Conservation (phyloP, 2,113 vertebrate genomes). For the Microtus pennsylvanicus region DNA sequence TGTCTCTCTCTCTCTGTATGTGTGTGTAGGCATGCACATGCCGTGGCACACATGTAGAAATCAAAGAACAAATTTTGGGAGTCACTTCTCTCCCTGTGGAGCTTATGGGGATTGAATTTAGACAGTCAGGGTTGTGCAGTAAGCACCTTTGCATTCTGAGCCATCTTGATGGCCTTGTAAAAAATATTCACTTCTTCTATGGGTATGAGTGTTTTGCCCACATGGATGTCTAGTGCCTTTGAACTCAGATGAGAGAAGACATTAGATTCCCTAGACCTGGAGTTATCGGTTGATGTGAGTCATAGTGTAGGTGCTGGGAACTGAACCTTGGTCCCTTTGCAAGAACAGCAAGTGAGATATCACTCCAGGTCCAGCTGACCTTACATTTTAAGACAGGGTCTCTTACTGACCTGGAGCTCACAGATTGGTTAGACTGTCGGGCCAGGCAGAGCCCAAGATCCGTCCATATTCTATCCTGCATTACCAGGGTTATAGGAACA, state of each 20-base stretch:
- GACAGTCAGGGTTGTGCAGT: no score
- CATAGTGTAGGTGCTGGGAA: neutral
- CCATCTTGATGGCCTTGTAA: neutral
- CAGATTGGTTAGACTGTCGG: no score
- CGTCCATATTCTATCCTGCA: no score
- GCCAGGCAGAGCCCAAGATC: neutral
- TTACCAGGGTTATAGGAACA: no score
- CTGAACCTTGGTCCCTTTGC: neutral
- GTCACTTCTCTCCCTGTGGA: neutral
- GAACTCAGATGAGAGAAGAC: neutral
- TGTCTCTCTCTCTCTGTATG: no score
- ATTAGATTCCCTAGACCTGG: neutral
- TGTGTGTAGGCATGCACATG: neutral
- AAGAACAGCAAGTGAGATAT: neutral
- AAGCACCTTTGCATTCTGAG: neutral
- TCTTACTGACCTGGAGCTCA: neutral
- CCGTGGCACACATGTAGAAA: neutral
- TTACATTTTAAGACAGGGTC: neutral
- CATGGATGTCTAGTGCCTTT: neutral
- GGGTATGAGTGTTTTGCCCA: neutral
- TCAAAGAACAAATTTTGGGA: neutral
- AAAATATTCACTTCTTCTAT: neutral
- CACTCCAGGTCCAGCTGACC: neutral
- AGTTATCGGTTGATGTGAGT: neutral
- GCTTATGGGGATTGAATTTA: neutral